Conservation (phyloP, 2,113 vertebrate species). For the Petrocephalus microphthalmus region DNA sequence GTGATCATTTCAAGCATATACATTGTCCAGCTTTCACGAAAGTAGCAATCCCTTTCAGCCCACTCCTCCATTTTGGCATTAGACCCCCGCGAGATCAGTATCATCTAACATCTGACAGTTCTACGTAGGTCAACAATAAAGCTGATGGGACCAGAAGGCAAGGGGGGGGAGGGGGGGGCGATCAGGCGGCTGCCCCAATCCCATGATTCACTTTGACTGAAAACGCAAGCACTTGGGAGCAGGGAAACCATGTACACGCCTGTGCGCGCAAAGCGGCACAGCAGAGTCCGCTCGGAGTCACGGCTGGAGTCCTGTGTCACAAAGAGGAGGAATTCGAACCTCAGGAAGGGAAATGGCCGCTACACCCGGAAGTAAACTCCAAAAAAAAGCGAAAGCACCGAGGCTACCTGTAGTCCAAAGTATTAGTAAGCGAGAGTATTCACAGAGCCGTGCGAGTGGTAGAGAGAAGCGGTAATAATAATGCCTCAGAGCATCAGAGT, state of each 20-base stretch:
- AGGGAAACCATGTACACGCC: background rate
- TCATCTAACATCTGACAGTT: slow-evolving; percentile 24
- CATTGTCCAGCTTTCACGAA: slow-evolving; percentile 59
- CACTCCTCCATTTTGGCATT: slow-evolving; percentile 58
- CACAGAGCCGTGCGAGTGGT: background rate
- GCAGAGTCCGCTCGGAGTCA: background rate
- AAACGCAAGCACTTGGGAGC: slow-evolving; percentile 6
- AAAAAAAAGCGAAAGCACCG: background rate
- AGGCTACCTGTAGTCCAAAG: background rate
- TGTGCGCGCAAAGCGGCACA: background rate
- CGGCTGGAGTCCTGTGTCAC: background rate
- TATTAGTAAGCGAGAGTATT: background rate
- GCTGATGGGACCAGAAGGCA: slow-evolving; percentile 22
- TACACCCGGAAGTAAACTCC: slow-evolving; percentile 7
- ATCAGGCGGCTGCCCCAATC: background rate
- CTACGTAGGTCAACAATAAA: slow-evolving; percentile 25
- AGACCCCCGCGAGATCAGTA: slow-evolving; percentile 24
- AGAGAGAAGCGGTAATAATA: background rate
- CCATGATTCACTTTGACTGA: slow-evolving; percentile 12
- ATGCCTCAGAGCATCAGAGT: background rate
- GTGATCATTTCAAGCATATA: slow-evolving; percentile 58
- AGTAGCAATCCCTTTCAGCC: slow-evolving; percentile 54
- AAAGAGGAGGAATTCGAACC: background rate
- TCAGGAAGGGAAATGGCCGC: background rate
- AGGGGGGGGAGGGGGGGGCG: background rate